phyloP scores from a whole-genome alignment of 2,113 vertebrate genomes.

The Sylvilagus bachmani region DNA sequence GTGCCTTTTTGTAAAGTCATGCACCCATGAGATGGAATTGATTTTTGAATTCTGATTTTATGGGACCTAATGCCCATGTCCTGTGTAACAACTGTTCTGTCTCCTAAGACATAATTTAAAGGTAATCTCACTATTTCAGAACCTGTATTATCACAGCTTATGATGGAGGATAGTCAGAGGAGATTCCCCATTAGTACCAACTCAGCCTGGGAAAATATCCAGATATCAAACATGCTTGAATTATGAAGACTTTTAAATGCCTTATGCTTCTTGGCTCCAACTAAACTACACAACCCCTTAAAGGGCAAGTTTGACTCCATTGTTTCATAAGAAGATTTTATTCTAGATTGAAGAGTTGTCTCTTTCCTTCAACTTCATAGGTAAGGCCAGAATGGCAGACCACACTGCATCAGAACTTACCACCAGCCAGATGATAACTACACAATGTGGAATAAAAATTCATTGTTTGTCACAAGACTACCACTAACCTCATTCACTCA shows the following conservation, averaged over 20 bases:
- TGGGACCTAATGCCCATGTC: neutral
- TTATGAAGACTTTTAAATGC: constrained; percentile 26
- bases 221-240: neutral
- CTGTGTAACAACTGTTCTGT: neutral
- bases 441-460: neutral
- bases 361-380: neutral
- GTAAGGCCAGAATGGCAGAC: neutral
- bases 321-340: neutral
- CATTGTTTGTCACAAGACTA: neutral
- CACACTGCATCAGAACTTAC: neutral
- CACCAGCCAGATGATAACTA: no score
- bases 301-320: neutral
- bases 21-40: neutral
- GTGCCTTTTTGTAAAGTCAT: neutral
- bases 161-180: neutral
- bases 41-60: neutral
- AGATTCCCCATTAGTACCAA: neutral
- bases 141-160: neutral
- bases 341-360: neutral
- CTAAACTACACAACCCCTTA: neutral
- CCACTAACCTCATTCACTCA: no score
- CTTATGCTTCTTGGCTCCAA: neutral
- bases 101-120: neutral
- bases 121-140: neutral
- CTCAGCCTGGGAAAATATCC: neutral